Conservation (phyloP, 2,113 vertebrate species). For the Sardina pilchardus region DNA sequence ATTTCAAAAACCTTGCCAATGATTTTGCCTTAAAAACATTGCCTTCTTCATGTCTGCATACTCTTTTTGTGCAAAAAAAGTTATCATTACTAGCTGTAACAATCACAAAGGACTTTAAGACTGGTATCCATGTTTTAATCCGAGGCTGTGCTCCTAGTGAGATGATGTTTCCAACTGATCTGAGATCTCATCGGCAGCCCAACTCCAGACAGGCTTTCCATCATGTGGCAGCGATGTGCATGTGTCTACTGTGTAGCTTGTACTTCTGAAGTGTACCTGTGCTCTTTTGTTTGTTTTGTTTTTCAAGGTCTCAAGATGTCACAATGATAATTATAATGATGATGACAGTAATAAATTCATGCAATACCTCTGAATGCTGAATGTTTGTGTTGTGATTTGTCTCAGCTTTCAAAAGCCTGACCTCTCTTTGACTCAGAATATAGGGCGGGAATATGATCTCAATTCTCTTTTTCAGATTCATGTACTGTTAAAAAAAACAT, state of each 20-base stretch:
- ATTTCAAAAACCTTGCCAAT: constrained; percentile 18
- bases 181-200: not conserved
- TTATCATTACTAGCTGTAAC: constrained; percentile 31
- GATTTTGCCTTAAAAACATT: constrained; percentile 65
- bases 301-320: constrained; percentile 45
- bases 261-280: constrained; percentile 61
- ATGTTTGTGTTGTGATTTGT: not conserved
- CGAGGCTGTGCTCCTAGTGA: not conserved
- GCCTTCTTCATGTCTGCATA: constrained; percentile 47
- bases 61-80: constrained; percentile 36
- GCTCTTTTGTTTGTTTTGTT: constrained; percentile 38
- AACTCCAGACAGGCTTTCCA: not conserved
- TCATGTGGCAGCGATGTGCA: constrained; percentile 59
- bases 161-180: not conserved
- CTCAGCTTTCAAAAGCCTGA: not conserved
- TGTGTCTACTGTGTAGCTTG: constrained; percentile 63
- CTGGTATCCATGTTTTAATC: not conserved
- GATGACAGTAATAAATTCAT: constrained; percentile 67
- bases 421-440: not conserved
- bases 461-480: not conserved
- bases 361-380: constrained; percentile 46
- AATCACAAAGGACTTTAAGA: not conserved
- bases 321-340: constrained; percentile 53
- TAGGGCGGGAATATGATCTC: not conserved
- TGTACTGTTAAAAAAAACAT: not conserved